Evolutionary conservation across 2,113 vertebrate genomes (phyloP).

Genomic region (Pedionomus torquatus): DNA sequence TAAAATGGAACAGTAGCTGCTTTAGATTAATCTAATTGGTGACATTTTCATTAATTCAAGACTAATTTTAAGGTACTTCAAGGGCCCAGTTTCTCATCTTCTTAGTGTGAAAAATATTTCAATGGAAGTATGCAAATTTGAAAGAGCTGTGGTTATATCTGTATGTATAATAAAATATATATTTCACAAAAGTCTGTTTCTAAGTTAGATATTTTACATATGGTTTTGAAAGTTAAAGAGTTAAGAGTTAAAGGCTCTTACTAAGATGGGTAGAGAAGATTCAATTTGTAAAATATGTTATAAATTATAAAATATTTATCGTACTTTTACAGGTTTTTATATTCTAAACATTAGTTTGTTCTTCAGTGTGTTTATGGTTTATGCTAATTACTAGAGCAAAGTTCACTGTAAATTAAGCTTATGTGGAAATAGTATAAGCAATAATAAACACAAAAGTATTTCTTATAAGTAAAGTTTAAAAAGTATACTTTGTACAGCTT

Average conservation of each 20-base stretch:
- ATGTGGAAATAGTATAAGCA: not conserved
- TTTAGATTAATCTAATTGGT: not conserved
- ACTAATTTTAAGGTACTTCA: not conserved
- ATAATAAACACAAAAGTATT: not conserved
- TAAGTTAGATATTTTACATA: not conserved
- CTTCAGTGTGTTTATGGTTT: not conserved
- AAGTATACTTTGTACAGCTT: not conserved
- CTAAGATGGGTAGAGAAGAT: not conserved
- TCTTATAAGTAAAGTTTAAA: not conserved
- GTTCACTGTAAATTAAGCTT: not conserved
- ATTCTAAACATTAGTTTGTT: not conserved
- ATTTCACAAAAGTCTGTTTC: not conserved
- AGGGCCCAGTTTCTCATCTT: not conserved
- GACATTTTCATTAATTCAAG: not conserved
- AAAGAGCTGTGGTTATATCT: not conserved
- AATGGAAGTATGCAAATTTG: not conserved
- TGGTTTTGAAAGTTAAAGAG: not conserved
- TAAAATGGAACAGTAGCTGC: not conserved
- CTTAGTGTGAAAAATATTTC: not conserved
- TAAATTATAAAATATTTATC: not conserved
- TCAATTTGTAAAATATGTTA: not conserved
- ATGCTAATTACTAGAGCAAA: not conserved
- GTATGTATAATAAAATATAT: not conserved
- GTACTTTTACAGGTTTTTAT: not conserved
- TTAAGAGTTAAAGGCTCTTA: not conserved